These are phyloP conservation scores for Oxyura jamaicensis DNA, from an alignment of 2,113 vertebrate species.

Conservation along the genomic window DNA sequence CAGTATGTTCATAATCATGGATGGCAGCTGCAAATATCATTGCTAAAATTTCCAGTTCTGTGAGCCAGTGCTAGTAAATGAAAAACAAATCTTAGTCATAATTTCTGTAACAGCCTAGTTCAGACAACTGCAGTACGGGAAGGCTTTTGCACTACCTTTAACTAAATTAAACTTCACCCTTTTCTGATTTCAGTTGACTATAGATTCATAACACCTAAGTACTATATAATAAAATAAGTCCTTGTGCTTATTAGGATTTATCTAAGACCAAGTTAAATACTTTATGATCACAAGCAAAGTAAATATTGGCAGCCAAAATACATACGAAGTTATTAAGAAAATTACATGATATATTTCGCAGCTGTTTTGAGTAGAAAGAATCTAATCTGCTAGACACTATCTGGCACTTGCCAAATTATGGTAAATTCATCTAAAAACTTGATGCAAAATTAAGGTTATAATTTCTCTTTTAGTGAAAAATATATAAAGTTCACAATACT, in stretches of 20 bases:
- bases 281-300: not conserved
- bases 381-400: not conserved
- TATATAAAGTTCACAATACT: not conserved
- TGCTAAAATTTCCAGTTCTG: conserved; percentile 98
- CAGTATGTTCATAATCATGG: conserved; percentile 98
- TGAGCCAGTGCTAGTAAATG: conserved; percentile 92
- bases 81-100: conserved; percentile 49
- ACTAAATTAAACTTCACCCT: not conserved
- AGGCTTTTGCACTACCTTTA: not conserved
- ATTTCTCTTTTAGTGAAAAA: not conserved
- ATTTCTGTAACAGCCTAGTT: not conserved
- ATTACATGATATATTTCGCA: not conserved
- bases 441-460: not conserved
- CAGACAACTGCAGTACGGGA: not conserved
- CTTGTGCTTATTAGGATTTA: not conserved
- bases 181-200: not conserved
- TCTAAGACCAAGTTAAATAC: not conserved
- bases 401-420: not conserved
- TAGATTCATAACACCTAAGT: not conserved
- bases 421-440: not conserved
- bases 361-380: not conserved
- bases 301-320: not conserved
- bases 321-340: not conserved
- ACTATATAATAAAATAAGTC: not conserved
- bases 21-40: conserved; percentile 98